These are phyloP conservation scores for Dissostichus mawsoni DNA, from an alignment of 2,113 vertebrate species.

Conservation along the genomic window DNA sequence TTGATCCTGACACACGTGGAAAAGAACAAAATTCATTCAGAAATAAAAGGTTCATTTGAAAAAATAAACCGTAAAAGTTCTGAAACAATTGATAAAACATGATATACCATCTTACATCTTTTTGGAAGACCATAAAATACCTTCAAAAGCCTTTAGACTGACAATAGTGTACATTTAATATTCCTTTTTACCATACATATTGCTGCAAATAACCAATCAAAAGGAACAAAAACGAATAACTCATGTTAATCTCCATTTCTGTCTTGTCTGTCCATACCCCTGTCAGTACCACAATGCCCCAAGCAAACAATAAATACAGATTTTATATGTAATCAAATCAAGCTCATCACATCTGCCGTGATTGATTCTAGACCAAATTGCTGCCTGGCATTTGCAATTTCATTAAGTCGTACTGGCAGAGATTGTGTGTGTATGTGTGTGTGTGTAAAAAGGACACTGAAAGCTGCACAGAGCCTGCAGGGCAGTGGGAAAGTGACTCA, in stretches of 20 bases:
- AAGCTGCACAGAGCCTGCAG: slow-evolving; percentile 14
- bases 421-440: slow-evolving; percentile 10
- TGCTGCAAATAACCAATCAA: slow-evolving; percentile 19
- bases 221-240: slow-evolving; percentile 49
- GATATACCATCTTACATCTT: background rate
- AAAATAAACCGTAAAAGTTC: background rate
- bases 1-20: background rate
- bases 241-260: slow-evolving; percentile 22
- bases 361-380: slow-evolving; percentile 75
- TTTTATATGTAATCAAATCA: slow-evolving; percentile 79
- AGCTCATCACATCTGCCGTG: slow-evolving; percentile 76
- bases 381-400: slow-evolving; percentile 72
- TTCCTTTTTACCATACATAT: slow-evolving; percentile 14
- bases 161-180: background rate
- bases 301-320: slow-evolving; percentile 74
- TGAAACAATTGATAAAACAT: background rate
- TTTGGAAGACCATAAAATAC: slow-evolving; percentile 9
- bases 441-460: slow-evolving; percentile 36
- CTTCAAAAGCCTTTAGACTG: slow-evolving; percentile 10
- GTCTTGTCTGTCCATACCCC: slow-evolving; percentile 22
- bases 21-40: background rate
- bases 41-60: background rate
- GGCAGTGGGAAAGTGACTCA: slow-evolving; percentile 50
- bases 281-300: slow-evolving; percentile 46
- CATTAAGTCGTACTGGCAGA: slow-evolving; percentile 68